A percentile compares a stretch with the other conserved stretches of the same genome.
phyloP scores from a whole-genome alignment of 2,888 invertebrate genomes.

The Cephus rjabovi region DNA sequence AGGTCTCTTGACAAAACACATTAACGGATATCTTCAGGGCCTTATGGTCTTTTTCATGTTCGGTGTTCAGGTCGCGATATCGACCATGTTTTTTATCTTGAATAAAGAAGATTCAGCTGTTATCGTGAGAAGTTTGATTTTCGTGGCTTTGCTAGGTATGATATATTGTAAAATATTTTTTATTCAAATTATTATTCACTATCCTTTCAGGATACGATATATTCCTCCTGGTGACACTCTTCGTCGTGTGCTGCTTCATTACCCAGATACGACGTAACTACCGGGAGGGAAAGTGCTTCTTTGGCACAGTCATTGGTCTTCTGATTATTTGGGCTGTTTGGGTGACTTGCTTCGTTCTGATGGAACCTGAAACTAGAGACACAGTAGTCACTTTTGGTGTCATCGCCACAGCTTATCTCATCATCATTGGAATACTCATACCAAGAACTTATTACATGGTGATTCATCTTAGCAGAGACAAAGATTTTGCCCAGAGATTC shows the following conservation, averaged over 20 bases:
- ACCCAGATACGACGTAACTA: constrained; percentile 76
- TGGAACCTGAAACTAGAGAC: constrained; percentile 70
- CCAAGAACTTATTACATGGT: constrained; percentile 78
- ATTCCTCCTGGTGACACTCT: constrained; percentile 71
- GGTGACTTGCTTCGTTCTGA: constrained; percentile 72
- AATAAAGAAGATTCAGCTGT: constrained; percentile 52
- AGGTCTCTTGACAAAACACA: constrained; percentile 76
- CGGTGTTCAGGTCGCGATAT: constrained; percentile 69
- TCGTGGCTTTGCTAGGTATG: constrained; percentile 67
- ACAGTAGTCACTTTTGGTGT: constrained; percentile 73
- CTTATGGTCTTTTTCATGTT: constrained; percentile 75
- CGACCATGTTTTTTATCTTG: constrained; percentile 54
- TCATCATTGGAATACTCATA: constrained; percentile 75
- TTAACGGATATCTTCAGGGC: constrained; percentile 77
- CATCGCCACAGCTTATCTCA: constrained; percentile 73
- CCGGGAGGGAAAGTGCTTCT: constrained; percentile 71
- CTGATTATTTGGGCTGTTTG: constrained; percentile 68
- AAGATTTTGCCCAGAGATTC: constrained; percentile 53
- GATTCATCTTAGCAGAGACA: constrained; percentile 73
- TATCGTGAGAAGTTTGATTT: constrained; percentile 58
- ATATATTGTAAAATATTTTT: constrained; percentile 66
- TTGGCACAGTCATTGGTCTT: constrained; percentile 70
- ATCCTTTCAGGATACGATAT: constrained; percentile 73
- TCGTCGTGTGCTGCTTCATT: constrained; percentile 73
- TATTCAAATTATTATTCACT: constrained; percentile 67